A percentile compares a stretch with the other conserved stretches of the same genome.
These are phyloP conservation scores for Amphipoea lucens DNA, from an alignment of 2,888 invertebrate genomes.

Conservation along the genomic window DNA sequence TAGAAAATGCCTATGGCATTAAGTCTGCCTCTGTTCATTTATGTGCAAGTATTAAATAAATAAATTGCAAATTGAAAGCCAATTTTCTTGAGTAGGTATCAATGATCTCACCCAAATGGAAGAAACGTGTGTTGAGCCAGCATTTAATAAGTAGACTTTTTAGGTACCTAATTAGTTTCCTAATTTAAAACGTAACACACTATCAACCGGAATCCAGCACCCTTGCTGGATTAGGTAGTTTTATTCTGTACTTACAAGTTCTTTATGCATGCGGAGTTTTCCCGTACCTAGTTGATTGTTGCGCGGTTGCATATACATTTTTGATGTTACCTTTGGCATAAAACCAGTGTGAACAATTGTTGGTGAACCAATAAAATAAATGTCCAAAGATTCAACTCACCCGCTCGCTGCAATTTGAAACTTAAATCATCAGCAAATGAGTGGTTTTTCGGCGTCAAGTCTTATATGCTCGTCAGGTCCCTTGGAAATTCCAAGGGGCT, in stretches of 20 bases:
- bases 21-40: too few species aligned
- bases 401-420: conserved; percentile 13
- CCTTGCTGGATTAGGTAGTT: not conserved
- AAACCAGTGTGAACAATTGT: not conserved
- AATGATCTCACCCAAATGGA: not conserved
- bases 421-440: conserved; percentile 66
- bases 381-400: conserved; percentile 27
- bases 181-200: not conserved
- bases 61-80: not conserved
- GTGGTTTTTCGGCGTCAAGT: conserved; percentile 81
- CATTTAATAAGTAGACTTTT: not conserved
- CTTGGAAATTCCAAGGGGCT: conserved; percentile 73
- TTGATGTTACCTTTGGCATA: not conserved
- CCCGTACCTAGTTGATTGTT: not conserved
- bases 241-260: not conserved
- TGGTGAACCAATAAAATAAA: not conserved
- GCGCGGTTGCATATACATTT: not conserved
- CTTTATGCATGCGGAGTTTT: not conserved
- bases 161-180: too few species aligned
- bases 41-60: too few species aligned
- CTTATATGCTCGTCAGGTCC: conserved; percentile 81
- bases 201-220: too few species aligned
- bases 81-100: not conserved
- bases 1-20: too few species aligned
- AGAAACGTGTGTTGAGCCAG: not conserved